Evolutionary conservation across 1,140 invertebrate species (phyloP), one percentile per base, ranked within the genome.

Genomic region (Drosophila punjabiensis): DNA sequence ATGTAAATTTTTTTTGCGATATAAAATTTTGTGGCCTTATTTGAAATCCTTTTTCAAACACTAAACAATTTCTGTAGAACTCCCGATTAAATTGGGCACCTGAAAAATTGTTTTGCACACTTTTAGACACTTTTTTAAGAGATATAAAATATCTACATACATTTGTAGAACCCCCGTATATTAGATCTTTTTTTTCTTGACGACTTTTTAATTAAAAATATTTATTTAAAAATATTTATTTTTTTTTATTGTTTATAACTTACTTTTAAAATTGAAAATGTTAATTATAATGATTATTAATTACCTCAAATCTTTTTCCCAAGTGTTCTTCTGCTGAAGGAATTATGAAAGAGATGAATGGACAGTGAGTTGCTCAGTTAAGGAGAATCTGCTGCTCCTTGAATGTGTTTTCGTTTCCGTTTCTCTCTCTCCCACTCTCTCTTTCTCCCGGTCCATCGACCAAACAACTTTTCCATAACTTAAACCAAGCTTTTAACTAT

Each of bases 341-440:
- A 58, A 28, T 58, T 58, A 58, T 58, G 20, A 58, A 39, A 28
- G 20, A 58, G 55, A 58, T 58, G 55, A 58, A 58, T 58, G 55
- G 9, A 24, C 18, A 24, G 33, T 24, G 35, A 39, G 55, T 37
- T 24, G 53, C 53, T 56, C 33, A 24, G 33, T 24, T 37, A 56
- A n/a, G 53, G 33, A 16, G 53, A 56, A 56, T 14, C 35, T 56
- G 5, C 53, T 14, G 8, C 53, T 30, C 48, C 48, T 50, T 58
- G 35, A 39, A 58, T 58, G 55, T 16, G 55, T 58, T 58, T 56
- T 58, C 20, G 10, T 58, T 35, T 16, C 20, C 35, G 20, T 3
- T 24, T 24, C 33, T 28, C 16, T 53, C n/a, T 52, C 24, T 24
- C n/a, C 7, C 43, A 13, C 18, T 24, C 20, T 24, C 3, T 9